Conservation (phyloP, 2,797 vertebrate genomes). For the Chromis chromis region DNA sequence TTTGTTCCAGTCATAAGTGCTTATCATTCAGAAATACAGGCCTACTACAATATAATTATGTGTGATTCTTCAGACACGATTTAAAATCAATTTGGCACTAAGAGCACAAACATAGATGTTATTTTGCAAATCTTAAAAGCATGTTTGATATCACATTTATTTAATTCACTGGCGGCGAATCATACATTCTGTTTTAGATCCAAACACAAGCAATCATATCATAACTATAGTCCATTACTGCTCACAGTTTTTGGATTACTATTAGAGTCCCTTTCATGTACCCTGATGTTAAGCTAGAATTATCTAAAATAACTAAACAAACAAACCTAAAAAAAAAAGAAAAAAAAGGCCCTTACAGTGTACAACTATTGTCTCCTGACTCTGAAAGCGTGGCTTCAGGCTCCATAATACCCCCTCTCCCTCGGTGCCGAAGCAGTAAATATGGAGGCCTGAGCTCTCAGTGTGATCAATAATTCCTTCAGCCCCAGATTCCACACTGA, state of each 20-base stretch:
- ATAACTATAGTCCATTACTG: slow-evolving; percentile 10
- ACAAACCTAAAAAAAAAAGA: slow-evolving; percentile 6
- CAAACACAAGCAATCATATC: not conserved
- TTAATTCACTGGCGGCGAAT: not conserved
- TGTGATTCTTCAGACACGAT: too few species aligned
- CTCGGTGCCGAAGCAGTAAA: slow-evolving; percentile 46
- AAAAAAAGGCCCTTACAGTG: not conserved
- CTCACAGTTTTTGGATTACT: not conserved
- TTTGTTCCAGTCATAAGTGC: too few species aligned
- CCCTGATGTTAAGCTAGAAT: slow-evolving; percentile 17
- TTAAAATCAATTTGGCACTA: not conserved
- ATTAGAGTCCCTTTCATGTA: slow-evolving; percentile 7
- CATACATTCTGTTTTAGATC: not conserved
- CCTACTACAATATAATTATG: too few species aligned
- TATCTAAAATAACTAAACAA: slow-evolving; percentile 36
- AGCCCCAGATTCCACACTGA: slow-evolving; percentile 69
- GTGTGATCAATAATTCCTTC: slow-evolving; percentile 76
- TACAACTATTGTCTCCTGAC: slow-evolving; percentile 27
- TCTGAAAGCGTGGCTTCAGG: slow-evolving; percentile 63
- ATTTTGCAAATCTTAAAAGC: not conserved
- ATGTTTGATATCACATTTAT: not conserved
- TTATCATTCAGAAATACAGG: too few species aligned
- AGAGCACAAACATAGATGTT: not conserved
- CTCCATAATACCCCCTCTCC: slow-evolving; percentile 44
- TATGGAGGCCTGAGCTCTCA: slow-evolving; percentile 56